Base-by-base conservation (phyloP, 2,113 vertebrate species). In the Platysteira castanea region DNA sequence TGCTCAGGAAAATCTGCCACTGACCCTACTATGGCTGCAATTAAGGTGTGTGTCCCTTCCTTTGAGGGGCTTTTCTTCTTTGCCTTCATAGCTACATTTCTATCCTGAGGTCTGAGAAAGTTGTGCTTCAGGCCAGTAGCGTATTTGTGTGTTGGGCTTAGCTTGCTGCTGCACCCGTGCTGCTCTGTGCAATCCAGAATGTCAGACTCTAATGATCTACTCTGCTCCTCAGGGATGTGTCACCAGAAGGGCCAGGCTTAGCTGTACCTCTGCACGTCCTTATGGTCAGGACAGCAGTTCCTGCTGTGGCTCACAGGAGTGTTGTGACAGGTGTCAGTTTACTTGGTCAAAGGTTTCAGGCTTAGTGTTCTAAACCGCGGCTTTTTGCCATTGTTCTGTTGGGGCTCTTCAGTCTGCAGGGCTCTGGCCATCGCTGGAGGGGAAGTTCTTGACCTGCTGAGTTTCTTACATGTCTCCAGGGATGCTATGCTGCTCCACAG, bases 1-100 rank as follows among this genome's bases (percentile, higher is more conserved):
- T 98, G 97, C 95, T 98, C 98, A 96, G 97, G 98, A 96, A 98
- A 99, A 93, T 57, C 97, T 83, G 97, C 99, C 54, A 96, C 97
- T 49, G 98, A 99, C 82, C 90, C 98, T 74, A 98, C 97, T 86
- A 85, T 98, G 97, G 97, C 98, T 93, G 87, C 79, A 5, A 23
- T 97, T 17, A 98, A 98, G 98, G 98, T 98, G 91, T 16, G 95
- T 95, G 19, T 82, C 35, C 60, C 42, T 73, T 85, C 65, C 35
- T 75, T 56, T 73, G 27, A 70, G 27, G 23, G 49, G 30, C 24
- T 87, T 90, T 64, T 79, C 24, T 94, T 78, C 44, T 94, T 85
- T 67, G 17, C 44, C n/a, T 93, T 70, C 30, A 6, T 74, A 60
- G 49, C 53, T 79, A 1, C 44, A 57, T 78, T 87, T 67, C 31